phyloP scores from a whole-genome alignment of 2,888 invertebrate genomes.

The Leptinotarsa peninsularis region DNA sequence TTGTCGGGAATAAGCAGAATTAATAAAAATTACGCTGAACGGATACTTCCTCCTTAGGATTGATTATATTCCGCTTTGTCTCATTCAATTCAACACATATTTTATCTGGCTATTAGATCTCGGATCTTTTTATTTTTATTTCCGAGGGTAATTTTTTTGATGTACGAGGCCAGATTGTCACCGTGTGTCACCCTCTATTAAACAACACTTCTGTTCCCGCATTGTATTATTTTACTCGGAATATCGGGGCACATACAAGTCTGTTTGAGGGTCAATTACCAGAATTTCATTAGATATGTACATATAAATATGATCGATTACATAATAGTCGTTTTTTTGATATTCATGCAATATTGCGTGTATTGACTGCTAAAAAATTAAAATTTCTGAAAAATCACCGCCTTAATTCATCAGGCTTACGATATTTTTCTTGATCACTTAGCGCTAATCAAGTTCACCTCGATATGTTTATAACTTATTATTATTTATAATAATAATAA shows the following conservation, averaged over 20 bases:
- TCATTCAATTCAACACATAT: conserved; percentile 32
- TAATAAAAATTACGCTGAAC: conserved; percentile 52
- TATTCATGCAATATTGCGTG: not conserved
- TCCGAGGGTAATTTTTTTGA: conserved; percentile 27
- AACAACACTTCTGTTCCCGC: conserved; percentile 26
- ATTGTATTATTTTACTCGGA: conserved; percentile 26
- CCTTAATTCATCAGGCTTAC: no score
- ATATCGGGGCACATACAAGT: conserved; percentile 20
- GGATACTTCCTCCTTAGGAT: conserved; percentile 57
- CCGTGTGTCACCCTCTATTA: conserved; percentile 27
- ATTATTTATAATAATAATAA: no score
- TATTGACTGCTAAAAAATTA: not conserved
- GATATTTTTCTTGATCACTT: no score
- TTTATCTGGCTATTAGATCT: conserved; percentile 23
- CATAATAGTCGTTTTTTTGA: not conserved
- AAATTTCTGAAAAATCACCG: not conserved
- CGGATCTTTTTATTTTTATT: conserved; percentile 27
- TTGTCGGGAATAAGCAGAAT: conserved; percentile 27
- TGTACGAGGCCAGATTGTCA: conserved; percentile 26
- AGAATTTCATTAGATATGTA: conserved; percentile 23
- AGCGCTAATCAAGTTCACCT: no score
- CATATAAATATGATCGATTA: conserved; percentile 14
- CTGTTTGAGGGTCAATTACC: conserved; percentile 23
- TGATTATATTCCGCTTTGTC: conserved; percentile 45
- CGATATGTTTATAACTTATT: no score